Evolutionary conservation across 2,888 invertebrate species (phyloP).

Genomic region (Melitaea athalia): DNA sequence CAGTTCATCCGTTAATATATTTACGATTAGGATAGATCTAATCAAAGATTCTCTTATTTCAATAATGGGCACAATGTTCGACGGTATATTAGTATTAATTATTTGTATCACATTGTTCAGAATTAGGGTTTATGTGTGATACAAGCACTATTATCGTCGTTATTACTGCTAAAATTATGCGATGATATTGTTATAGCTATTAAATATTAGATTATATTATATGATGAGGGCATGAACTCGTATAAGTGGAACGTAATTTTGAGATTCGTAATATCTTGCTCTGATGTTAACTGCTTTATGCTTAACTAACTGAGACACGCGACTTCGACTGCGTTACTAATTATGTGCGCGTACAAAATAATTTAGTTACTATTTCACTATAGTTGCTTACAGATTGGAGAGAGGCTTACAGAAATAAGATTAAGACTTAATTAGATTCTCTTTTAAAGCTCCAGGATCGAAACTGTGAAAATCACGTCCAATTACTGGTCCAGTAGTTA

Average conservation of each 20-base stretch:
- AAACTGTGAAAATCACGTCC: no score
- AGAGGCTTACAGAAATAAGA: no score
- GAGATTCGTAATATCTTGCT: neutral
- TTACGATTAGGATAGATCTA: neutral
- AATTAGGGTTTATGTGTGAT: constrained; percentile 11
- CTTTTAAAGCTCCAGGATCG: no score
- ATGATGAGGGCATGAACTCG: neutral
- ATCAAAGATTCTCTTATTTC: neutral
- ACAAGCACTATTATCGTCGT: neutral
- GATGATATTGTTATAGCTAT: neutral
- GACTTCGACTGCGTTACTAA: no score
- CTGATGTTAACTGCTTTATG: neutral
- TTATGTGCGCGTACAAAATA: no score
- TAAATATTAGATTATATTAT: constrained; percentile 4
- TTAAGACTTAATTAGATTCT: no score
- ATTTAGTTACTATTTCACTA: no score
- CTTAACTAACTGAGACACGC: neutral
- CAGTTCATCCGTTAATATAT: no score
- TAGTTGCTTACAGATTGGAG: no score
- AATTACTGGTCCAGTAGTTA: no score
- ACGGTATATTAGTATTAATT: constrained; percentile 9
- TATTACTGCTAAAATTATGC: constrained; percentile 7
- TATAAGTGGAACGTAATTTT: neutral
- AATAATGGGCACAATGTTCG: neutral
- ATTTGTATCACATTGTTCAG: constrained; percentile 11